Base-by-base conservation (phyloP, 2,797 vertebrate species). In the Xenentodon cancila region DNA sequence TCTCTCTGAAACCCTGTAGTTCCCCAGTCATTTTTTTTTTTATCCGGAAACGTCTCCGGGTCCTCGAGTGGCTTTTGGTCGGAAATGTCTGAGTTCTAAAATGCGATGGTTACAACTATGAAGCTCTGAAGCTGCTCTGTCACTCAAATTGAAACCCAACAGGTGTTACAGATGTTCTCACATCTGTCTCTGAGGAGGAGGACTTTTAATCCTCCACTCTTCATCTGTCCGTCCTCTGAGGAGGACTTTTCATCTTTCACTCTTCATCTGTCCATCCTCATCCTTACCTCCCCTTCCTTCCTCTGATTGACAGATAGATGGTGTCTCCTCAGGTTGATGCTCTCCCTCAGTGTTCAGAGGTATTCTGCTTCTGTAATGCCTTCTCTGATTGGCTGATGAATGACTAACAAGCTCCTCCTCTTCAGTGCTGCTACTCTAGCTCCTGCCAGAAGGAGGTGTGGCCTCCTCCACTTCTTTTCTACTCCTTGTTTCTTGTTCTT, bases 331-430 rank as follows among this genome's bases (percentile, higher is more conserved):
- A 25, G 25, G n/a, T n/a, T n/a, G n/a, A n/a, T n/a, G n/a, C 54
- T 19, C 19, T 2, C 19, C 43, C 22, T 44, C 43, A 49, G 9
- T 48, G 19, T 58, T 57, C 54, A 32, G 48, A 61, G 45, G 5
- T 22, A 18, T 12, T 15, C 55, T 54, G 49, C 68, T 44, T 71
- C 53, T 59, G 47, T 74, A 75, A 79, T 53, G 19, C n/a, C 66
- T 68, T 3, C 68, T 74, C 69, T 66, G 66, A 82, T 77, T 79
- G 79, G 75, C 64, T 74, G 51, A 63, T 43, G 64, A 61, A 20
- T 18, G 0, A 77, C 75, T 85, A 86, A 82, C 79, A 67, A 64
- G 73, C 63, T 59, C 73, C 25, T 7, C 73, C 68, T 65, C 71
- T 59, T 73, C 66, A 49, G 34, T 22, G 57, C 49, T 66, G 49